A percentile compares a stretch with the other conserved stretches of the same genome.
phyloP scores from a whole-genome alignment of 2,113 vertebrate species.

The Austrofundulus limnaeus region DNA sequence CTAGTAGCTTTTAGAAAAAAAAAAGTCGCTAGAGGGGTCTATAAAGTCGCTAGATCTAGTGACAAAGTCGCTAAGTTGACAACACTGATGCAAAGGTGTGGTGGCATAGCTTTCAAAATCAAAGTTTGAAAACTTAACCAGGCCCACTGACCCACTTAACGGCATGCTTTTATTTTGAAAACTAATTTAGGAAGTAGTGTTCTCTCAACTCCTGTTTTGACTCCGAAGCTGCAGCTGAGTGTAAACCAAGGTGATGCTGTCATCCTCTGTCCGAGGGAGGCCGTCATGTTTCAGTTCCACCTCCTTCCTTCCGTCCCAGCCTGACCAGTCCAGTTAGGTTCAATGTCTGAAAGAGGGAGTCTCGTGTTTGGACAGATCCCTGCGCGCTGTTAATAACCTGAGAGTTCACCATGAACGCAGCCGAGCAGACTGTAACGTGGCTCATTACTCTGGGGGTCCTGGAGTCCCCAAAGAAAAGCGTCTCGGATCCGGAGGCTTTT shows the following conservation, averaged over 20 bases:
- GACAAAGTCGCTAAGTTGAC: no score
- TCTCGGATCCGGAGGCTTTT: conserved; percentile 91
- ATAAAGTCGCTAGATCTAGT: no score
- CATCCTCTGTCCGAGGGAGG: conserved; percentile 48
- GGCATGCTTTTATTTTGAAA: conserved; percentile 51
- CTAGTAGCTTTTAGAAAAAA: no score
- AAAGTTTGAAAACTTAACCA: no score
- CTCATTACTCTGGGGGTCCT: conserved; percentile 93
- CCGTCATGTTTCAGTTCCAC: conserved; percentile 21
- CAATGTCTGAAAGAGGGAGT: conserved; percentile 18
- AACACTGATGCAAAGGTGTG: no score
- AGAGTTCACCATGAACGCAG: conserved; percentile 82
- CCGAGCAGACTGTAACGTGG: conserved; percentile 95
- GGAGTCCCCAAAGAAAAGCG: conserved; percentile 92
- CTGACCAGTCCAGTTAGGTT: background rate
- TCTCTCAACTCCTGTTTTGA: background rate
- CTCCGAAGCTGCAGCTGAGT: conserved; percentile 30
- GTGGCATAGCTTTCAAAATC: no score
- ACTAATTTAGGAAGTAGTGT: background rate
- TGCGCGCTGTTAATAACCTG: conserved; percentile 10
- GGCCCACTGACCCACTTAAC: no score
- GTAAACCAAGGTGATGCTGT: conserved; percentile 24
- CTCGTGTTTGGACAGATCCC: background rate
- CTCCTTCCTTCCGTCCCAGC: no score
- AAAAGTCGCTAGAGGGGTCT: no score